Evolutionary conservation across 2,888 invertebrate genomes (phyloP).

Genomic region (Beris chalybata): DNA sequence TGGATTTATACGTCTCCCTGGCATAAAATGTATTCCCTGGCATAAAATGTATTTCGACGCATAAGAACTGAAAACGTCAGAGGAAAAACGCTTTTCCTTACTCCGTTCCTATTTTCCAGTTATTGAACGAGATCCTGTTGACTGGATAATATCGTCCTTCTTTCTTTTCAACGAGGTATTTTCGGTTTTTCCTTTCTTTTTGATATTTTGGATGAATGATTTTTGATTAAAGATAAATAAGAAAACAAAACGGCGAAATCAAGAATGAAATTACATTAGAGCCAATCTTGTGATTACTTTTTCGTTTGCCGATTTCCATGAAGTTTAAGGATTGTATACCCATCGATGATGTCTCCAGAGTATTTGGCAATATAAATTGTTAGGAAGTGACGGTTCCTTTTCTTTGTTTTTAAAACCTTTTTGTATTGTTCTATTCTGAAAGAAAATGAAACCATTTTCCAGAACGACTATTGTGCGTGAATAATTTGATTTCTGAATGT

Average conservation of each 20-base stretch:
- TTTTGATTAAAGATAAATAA: slow-evolving; percentile 38
- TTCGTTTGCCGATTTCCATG: slow-evolving; percentile 3
- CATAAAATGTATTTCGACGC: slow-evolving; percentile 11
- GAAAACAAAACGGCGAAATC: slow-evolving; percentile 25
- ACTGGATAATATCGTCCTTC: too few relatives aligned
- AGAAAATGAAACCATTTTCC: too few relatives aligned
- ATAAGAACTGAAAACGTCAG: slow-evolving; percentile 4
- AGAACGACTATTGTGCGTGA: too few relatives aligned
- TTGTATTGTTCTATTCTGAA: too few relatives aligned
- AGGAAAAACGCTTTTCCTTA: slow-evolving; percentile 7
- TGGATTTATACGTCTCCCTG: slow-evolving; percentile 37
- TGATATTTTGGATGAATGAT: slow-evolving; percentile 36
- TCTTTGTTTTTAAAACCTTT: too few relatives aligned
- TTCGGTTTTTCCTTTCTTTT: slow-evolving; percentile 12
- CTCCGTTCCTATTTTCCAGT: neutral
- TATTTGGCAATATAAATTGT: too few relatives aligned
- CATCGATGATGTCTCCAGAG: too few relatives aligned
- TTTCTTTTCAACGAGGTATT: too few relatives aligned
- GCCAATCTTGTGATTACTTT: slow-evolving; percentile 28
- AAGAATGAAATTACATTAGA: slow-evolving; percentile 26
- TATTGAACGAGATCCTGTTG: neutral
- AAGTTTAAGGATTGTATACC: too few relatives aligned
- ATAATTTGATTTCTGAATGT: too few relatives aligned
- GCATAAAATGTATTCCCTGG: slow-evolving; percentile 17
- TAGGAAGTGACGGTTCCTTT: too few relatives aligned